Conservation (phyloP, 2,888 invertebrate species). For the Parelbella ahira region DNA sequence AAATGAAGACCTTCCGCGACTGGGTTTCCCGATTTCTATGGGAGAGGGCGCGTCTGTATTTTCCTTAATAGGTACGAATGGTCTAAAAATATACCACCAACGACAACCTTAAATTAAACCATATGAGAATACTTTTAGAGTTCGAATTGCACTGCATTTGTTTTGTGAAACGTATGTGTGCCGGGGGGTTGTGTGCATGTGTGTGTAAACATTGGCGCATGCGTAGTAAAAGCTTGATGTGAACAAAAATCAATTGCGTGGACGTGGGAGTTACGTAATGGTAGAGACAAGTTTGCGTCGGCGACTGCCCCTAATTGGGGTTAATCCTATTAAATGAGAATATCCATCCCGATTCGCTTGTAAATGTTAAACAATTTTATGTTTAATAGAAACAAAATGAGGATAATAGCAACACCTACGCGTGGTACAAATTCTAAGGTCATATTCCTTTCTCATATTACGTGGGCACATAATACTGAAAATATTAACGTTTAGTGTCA, state of each 20-base stretch:
- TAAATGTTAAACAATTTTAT: constrained; percentile 8
- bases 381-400: too few relatives aligned
- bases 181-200: constrained; percentile 40
- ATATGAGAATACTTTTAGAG: constrained; percentile 28
- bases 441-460: too few relatives aligned
- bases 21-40: constrained; percentile 70
- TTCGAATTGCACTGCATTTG: constrained; percentile 31
- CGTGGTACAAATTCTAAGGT: too few relatives aligned
- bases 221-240: constrained; percentile 50
- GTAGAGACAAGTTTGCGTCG: constrained; percentile 52
- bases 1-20: constrained; percentile 67
- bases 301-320: constrained; percentile 54
- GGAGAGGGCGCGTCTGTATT: constrained; percentile 71
- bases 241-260: constrained; percentile 75
- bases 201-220: constrained; percentile 62
- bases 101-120: constrained; percentile 28
- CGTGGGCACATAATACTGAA: too few relatives aligned
- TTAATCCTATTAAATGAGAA: constrained; percentile 42
- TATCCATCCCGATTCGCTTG: constrained; percentile 15
- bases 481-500: too few relatives aligned
- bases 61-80: constrained; percentile 62
- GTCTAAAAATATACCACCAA: constrained; percentile 68
- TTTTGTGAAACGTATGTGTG: constrained; percentile 43
- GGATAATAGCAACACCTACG: too few relatives aligned
- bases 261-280: constrained; percentile 76